Conservation (phyloP, 2,888 invertebrate species). For the Drosophila hamatofila region DNA sequence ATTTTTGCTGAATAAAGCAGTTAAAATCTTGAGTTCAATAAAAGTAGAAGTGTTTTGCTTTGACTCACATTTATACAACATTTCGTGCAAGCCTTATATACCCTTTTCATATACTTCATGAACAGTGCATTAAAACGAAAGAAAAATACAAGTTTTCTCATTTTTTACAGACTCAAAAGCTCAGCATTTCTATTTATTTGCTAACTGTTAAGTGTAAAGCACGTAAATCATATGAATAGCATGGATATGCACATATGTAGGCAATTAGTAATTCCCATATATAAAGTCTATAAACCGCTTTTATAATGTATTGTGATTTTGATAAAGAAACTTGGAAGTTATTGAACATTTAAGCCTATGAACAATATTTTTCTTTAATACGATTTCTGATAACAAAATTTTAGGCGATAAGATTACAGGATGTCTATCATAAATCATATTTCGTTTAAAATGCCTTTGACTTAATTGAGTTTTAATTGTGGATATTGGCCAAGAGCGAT, state of each 20-base stretch:
- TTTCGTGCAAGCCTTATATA: not conserved
- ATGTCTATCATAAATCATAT: not conserved
- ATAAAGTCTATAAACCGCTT: not conserved
- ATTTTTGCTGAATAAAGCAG: no score
- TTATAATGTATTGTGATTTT: conserved; percentile 1
- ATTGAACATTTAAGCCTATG: not conserved
- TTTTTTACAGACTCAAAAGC: not conserved
- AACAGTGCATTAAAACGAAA: not conserved
- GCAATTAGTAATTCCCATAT: not conserved
- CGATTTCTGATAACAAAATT: not conserved
- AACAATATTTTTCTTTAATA: not conserved
- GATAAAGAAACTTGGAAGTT: not conserved
- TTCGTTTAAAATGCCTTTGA: not conserved
- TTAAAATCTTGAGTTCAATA: no score
- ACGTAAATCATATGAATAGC: not conserved
- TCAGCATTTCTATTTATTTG: not conserved
- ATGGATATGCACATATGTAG: not conserved
- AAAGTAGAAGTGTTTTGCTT: no score
- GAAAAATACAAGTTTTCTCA: not conserved
- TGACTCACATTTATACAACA: no score
- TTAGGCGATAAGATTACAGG: not conserved
- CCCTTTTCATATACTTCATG: not conserved
- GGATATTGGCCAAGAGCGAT: conserved; percentile 3
- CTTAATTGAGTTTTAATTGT: not conserved
- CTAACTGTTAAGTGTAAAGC: not conserved